phyloP scores from a whole-genome alignment of 2,113 vertebrate genomes.

The Gasterosteus aculeatus region DNA sequence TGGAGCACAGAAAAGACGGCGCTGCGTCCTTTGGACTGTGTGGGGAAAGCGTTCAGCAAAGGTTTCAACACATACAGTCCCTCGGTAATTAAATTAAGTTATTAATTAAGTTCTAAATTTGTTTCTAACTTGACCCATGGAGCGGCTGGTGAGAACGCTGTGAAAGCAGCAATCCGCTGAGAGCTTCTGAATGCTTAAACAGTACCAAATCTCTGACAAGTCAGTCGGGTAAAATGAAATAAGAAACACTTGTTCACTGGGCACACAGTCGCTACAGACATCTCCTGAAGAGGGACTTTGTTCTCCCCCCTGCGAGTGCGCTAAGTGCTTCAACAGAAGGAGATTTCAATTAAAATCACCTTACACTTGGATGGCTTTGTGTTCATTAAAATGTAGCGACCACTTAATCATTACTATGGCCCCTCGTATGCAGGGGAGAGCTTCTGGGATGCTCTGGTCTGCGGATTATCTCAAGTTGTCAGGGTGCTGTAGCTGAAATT shows the following conservation, averaged over 20 bases:
- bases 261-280: slow-evolving; percentile 85
- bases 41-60: not conserved
- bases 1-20: not conserved
- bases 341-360: slow-evolving; percentile 95
- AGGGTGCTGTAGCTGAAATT: slow-evolving; percentile 63
- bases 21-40: not conserved
- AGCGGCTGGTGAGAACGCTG: slow-evolving; percentile 15
- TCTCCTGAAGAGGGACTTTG: slow-evolving; percentile 67
- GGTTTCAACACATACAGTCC: not conserved
- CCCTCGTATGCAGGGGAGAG: slow-evolving; percentile 85
- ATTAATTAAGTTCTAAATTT: not conserved
- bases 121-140: not conserved
- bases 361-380: slow-evolving; percentile 89
- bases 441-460: slow-evolving; percentile 86
- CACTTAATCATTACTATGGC: slow-evolving; percentile 91
- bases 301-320: slow-evolving; percentile 73
- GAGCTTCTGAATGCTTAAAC: no score
- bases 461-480: slow-evolving; percentile 87
- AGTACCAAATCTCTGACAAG: not conserved
- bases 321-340: slow-evolving; percentile 92
- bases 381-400: slow-evolving; percentile 92
- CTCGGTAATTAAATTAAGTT: not conserved
- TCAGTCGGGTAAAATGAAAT: slow-evolving; percentile 19
- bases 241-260: slow-evolving; percentile 65
- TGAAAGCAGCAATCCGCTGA: slow-evolving; percentile 24